Base-by-base conservation (phyloP, 2,113 vertebrate genomes). In the Festucalex cinctus region DNA sequence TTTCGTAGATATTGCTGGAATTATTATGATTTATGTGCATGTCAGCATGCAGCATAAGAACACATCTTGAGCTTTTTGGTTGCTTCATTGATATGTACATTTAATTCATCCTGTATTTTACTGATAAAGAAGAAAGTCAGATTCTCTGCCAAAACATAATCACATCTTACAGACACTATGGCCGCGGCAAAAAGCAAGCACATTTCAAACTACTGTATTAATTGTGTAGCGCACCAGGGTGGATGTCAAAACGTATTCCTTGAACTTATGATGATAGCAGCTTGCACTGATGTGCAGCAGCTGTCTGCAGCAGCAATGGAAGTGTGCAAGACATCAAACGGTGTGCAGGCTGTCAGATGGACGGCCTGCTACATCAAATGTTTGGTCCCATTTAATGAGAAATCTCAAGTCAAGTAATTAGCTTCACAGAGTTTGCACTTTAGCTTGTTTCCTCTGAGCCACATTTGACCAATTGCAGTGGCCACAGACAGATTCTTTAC, bases 301-400 rank as follows among this genome's bases (percentile, higher is more conserved):
- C 20, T 60, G 58, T 60, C 58, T n/a, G 35, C 36, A 60, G 35
- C 58, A 39, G 58, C 58, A 6, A n/a, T 20, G 39, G 57, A 36
- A 59, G 57, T 36, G 17, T 36, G 32, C 57, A 20, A 59, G 16
- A 37, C 58, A 61, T 61, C 58, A 61, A 61, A 61, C 19, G 32
- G 32, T 37, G 36, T 24, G 58, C 58, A 22, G 58, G 22, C 58
- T 61, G 58, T 61, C 58, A 39, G 35, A 61, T 61, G 35, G 19
- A 61, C 20, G 32, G 1, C 35, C 20, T 2, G 32, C 57, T 36
- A 59, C 57, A 59, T 36, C 58, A 61, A 61, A 61, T 60, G 58
- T 58, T 58, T 35, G 56, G 28, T 20, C 56, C 56, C 28, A 4
- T 58, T 58, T 58, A 36, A 59, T 59, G 32, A 59, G 57, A 19